Conservation (phyloP, 1,140 invertebrate genomes). For the Penaeus chinensis region DNA sequence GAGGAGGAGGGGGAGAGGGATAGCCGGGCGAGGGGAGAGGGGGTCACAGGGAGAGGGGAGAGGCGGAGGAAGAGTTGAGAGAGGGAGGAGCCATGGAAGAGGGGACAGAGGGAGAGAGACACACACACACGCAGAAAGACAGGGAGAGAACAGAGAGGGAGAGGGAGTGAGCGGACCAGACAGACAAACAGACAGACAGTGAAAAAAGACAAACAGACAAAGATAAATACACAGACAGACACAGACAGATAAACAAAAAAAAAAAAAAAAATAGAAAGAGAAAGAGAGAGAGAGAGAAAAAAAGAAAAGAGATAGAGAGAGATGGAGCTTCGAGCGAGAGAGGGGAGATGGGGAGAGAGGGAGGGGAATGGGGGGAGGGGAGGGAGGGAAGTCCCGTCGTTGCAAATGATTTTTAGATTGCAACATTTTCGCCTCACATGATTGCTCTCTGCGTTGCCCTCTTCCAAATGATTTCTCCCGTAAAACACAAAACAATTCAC, state of each 20-base stretch:
- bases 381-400: not conserved
- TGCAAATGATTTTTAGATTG: conserved; percentile 59
- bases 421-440: conserved; percentile 48
- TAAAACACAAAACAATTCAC: conserved; percentile 36
- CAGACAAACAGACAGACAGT: no score
- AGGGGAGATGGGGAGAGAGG: not conserved
- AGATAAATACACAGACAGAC: no score
- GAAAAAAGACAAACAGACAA: no score
- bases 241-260: no score
- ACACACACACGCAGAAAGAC: no score
- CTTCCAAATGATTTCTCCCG: conserved; percentile 40
- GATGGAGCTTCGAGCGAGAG: no score
- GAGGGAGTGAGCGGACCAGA: no score
- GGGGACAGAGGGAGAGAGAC: no score
- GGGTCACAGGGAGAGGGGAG: not conserved
- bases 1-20: not conserved
- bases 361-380: not conserved
- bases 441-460: not conserved
- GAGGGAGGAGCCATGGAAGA: not conserved
- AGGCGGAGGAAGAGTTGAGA: not conserved
- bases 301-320: no score
- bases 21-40: not conserved
- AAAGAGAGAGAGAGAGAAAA: no score
- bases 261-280: no score
- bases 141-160: no score